These are phyloP conservation scores for Remorina albescens DNA, from an alignment of 2,797 vertebrate genomes.

Conservation along the genomic window DNA sequence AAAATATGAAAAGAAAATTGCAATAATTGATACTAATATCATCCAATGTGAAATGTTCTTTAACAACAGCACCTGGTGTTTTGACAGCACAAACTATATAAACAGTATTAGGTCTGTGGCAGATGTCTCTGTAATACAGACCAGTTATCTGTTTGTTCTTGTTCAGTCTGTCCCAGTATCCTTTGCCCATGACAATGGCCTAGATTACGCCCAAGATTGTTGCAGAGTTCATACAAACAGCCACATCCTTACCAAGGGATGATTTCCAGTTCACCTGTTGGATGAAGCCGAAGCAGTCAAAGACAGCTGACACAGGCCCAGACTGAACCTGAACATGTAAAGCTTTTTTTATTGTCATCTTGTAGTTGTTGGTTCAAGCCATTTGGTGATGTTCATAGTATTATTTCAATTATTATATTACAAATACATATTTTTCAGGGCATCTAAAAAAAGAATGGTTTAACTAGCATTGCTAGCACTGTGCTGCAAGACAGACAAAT, in stretches of 20 bases:
- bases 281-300: background rate
- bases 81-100: background rate
- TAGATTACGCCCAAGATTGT: background rate
- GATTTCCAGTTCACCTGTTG: constrained; percentile 17
- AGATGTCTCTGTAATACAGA: background rate
- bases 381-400: too few relatives aligned
- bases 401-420: too few relatives aligned
- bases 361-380: background rate
- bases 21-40: too few relatives aligned
- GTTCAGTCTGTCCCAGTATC: constrained; percentile 7
- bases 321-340: background rate
- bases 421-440: too few relatives aligned
- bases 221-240: background rate
- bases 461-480: too few relatives aligned
- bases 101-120: background rate
- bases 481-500: too few relatives aligned
- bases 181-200: background rate
- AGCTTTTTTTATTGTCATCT: background rate
- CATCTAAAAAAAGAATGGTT: too few relatives aligned
- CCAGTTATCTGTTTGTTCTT: background rate
- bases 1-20: too few relatives aligned
- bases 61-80: background rate
- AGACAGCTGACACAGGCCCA: constrained; percentile 5
- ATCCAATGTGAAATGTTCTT: background rate
- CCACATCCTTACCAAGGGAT: background rate